phyloP scores from a whole-genome alignment of 2,113 vertebrate genomes.

The Myrmecophaga tridactyla region DNA sequence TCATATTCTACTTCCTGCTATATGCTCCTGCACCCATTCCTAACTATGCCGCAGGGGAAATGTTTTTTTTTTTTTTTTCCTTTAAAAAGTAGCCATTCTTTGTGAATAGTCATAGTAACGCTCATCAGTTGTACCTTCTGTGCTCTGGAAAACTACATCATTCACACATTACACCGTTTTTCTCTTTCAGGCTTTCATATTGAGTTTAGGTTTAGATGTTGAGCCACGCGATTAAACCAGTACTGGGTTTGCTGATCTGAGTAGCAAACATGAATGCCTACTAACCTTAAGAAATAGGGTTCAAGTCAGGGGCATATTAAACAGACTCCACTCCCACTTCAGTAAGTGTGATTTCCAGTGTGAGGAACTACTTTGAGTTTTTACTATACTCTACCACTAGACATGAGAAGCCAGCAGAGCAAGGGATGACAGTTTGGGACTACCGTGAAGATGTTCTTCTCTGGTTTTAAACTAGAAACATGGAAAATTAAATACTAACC shows the following conservation, averaged over 20 bases:
- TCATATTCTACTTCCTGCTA: background rate
- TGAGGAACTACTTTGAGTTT: conserved; percentile 70
- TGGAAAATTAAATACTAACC: conserved; percentile 69
- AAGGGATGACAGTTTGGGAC: conserved; percentile 39
- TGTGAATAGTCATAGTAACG: background rate
- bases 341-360: conserved; percentile 65
- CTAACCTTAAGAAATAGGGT: conserved; percentile 54
- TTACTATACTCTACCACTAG: conserved; percentile 36
- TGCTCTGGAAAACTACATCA: background rate
- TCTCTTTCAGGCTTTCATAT: background rate
- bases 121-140: background rate
- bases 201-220: conserved; percentile 25
- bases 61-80: background rate
- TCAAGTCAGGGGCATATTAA: conserved; percentile 71
- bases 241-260: background rate
- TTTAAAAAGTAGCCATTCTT: background rate
- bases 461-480: conserved; percentile 60
- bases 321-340: conserved; percentile 70
- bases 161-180: background rate
- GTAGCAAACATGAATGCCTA: conserved; percentile 31
- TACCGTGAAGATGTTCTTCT: conserved; percentile 40
- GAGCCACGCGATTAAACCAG: conserved; percentile 40
- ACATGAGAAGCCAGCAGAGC: conserved; percentile 52
- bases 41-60: background rate
- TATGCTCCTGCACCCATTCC: background rate